A percentile compares a stretch with the other conserved stretches of the same genome.
Conservation (phyloP, 1,140 invertebrate genomes). For the Bathynomus jamesi region DNA sequence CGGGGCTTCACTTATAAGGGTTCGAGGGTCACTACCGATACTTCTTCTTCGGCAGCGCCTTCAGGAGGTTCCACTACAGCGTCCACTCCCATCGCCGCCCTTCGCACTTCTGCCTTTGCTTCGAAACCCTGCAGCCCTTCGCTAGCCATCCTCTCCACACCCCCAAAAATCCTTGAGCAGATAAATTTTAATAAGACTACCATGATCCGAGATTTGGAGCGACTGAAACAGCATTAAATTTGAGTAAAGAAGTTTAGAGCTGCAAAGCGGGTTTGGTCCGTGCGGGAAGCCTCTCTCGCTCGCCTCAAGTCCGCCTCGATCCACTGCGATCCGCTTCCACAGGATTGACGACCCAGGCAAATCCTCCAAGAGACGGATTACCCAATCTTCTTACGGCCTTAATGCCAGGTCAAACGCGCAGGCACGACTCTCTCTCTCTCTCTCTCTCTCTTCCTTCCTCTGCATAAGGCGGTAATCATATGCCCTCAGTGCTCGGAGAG, state of each 20-base stretch:
- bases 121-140: slow-evolving; percentile 14
- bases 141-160: slow-evolving; percentile 12
- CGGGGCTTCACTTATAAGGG: no score
- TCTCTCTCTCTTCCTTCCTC: not conserved
- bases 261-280: slow-evolving; percentile 30
- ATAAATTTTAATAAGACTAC: slow-evolving; percentile 38
- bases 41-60: no score
- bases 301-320: slow-evolving; percentile 29
- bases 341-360: slow-evolving; percentile 32
- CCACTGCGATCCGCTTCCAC: slow-evolving; percentile 26
- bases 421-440: slow-evolving; percentile 1
- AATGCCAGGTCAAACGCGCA: slow-evolving; percentile 22
- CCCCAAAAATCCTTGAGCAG: slow-evolving; percentile 36
- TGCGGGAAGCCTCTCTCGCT: slow-evolving; percentile 26
- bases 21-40: no score
- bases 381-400: slow-evolving; percentile 34
- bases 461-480: no score
- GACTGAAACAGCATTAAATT: slow-evolving; percentile 38
- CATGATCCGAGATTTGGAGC: slow-evolving; percentile 37
- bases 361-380: slow-evolving; percentile 35
- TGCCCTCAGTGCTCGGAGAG: no score
- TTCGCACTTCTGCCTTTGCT: slow-evolving; percentile 21
- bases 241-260: slow-evolving; percentile 37
- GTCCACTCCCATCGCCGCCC: slow-evolving; percentile 13
- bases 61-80: no score